These are phyloP conservation scores for Bombus sylvicola DNA, from an alignment of 1,140 invertebrate genomes.

Conservation along the genomic window DNA sequence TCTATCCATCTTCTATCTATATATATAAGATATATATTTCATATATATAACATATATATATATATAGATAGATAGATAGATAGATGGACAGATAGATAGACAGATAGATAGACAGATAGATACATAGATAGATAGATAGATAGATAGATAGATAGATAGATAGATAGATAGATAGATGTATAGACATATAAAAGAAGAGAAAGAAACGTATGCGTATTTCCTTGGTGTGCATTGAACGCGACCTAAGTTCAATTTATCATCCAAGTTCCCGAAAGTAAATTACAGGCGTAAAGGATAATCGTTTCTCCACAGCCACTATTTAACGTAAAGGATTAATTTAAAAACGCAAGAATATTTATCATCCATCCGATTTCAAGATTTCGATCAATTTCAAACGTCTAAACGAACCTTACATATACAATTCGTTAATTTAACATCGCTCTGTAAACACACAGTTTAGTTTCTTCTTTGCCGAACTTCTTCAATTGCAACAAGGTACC, in stretches of 20 bases:
- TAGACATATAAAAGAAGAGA: not conserved
- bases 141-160: too few species aligned
- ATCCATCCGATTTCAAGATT: slow-evolving; percentile 39
- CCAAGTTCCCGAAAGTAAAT: slow-evolving; percentile 46
- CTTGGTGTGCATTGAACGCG: not conserved
- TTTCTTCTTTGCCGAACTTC: slow-evolving; percentile 20
- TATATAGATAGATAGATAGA: too few species aligned
- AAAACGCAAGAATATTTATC: slow-evolving; percentile 34
- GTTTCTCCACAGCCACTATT: slow-evolving; percentile 62
- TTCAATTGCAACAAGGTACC: slow-evolving; percentile 35
- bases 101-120: too few species aligned
- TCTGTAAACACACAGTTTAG: slow-evolving; percentile 18
- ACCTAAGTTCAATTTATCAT: slow-evolving; percentile 26
- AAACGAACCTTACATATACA: slow-evolving; percentile 4
- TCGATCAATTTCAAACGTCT: not conserved
- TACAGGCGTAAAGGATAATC: slow-evolving; percentile 21
- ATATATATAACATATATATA: too few species aligned
- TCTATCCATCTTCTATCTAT: too few species aligned
- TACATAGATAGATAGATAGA: too few species aligned
- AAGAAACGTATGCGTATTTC: not conserved
- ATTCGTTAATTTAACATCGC: slow-evolving; percentile 45
- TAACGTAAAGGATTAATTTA: slow-evolving; percentile 40
- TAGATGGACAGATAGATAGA: too few species aligned
- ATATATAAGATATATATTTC: too few species aligned
- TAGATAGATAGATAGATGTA: too few species aligned